phyloP scores from a whole-genome alignment of 2,888 invertebrate genomes.

The Pammene fasciana region DNA sequence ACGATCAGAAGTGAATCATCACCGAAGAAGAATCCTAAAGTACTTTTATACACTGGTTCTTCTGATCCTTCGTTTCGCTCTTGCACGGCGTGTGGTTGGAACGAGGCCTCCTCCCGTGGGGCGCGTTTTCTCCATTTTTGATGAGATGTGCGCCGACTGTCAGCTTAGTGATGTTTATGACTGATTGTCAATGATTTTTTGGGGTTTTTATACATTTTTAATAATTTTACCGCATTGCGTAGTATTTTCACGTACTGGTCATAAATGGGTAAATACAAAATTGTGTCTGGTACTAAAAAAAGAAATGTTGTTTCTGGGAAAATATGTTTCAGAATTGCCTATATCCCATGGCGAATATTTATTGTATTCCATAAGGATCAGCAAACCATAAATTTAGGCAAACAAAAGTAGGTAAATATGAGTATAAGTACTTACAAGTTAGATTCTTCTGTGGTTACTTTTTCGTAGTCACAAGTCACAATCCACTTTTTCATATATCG shows the following conservation, averaged over 20 bases:
- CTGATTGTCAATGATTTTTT: conserved; percentile 30
- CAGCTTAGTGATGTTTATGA: conserved; percentile 33
- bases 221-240: not conserved
- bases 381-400: no score
- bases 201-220: conserved; percentile 12
- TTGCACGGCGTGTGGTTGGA: not conserved
- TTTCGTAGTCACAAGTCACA: no score
- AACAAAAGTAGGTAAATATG: no score
- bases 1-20: no score
- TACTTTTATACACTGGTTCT: not conserved
- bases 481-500: no score
- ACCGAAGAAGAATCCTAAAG: no score
- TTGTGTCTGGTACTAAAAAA: not conserved
- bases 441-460: no score
- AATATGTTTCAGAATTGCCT: no score
- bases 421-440: no score
- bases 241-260: not conserved
- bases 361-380: no score
- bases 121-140: conserved; percentile 73
- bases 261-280: no score
- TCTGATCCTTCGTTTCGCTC: not conserved
- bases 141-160: conserved; percentile 63
- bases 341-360: no score
- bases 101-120: conserved; percentile 58
- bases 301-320: not conserved